phyloP scores from a whole-genome alignment of 2,113 vertebrate genomes.

The Maccullochella peelii region DNA sequence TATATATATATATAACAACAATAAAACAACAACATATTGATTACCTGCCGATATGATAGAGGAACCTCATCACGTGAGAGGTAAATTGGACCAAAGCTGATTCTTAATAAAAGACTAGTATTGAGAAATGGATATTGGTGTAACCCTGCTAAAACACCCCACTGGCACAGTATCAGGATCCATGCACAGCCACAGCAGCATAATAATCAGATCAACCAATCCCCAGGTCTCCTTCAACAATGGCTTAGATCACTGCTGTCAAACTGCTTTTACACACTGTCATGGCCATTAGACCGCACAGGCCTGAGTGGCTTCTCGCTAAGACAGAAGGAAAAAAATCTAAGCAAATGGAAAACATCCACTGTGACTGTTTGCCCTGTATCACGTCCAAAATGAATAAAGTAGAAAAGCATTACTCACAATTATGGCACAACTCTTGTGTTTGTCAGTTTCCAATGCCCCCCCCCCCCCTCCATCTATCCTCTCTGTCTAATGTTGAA shows the following conservation, averaged over 20 bases:
- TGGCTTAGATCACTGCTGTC: slow-evolving; percentile 95
- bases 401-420: slow-evolving; percentile 92
- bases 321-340: slow-evolving; percentile 39
- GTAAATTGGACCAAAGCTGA: background rate
- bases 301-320: slow-evolving; percentile 89
- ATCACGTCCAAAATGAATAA: slow-evolving; percentile 91
- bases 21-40: background rate
- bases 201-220: slow-evolving; percentile 97
- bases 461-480: slow-evolving; percentile 23
- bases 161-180: slow-evolving; percentile 75
- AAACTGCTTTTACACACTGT: slow-evolving; percentile 97
- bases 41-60: background rate
- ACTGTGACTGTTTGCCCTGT: slow-evolving; percentile 88
- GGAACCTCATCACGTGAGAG: background rate
- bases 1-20: no score
- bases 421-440: slow-evolving; percentile 92
- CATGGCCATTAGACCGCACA: slow-evolving; percentile 91
- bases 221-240: slow-evolving; percentile 85
- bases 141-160: slow-evolving; percentile 10
- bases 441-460: slow-evolving; percentile 43
- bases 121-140: slow-evolving; percentile 16
- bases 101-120: slow-evolving; percentile 7
- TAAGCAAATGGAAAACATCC: slow-evolving; percentile 75
- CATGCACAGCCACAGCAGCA: slow-evolving; percentile 89
- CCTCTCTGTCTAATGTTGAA: slow-evolving; percentile 59